These are phyloP conservation scores for Corythornis vintsioides DNA, from an alignment of 2,113 vertebrate genomes.

Conservation along the genomic window DNA sequence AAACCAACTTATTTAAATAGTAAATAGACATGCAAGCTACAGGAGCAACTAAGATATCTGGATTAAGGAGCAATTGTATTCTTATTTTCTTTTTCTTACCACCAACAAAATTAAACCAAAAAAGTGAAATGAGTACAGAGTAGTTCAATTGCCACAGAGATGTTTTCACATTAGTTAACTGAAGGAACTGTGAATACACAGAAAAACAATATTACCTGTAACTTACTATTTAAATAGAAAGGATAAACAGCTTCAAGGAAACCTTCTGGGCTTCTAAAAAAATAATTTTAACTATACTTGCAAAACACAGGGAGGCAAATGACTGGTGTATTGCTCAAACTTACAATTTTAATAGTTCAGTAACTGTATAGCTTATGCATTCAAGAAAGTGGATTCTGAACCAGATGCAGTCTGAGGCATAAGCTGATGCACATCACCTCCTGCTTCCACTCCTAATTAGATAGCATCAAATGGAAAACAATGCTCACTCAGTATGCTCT, in stretches of 20 bases:
- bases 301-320: neutral
- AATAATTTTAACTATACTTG: neutral
- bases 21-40: neutral
- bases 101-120: neutral
- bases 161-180: neutral
- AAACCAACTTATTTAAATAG: neutral
- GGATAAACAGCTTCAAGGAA: neutral
- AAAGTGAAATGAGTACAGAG: neutral
- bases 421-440: neutral
- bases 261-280: neutral
- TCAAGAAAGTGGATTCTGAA: neutral
- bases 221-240: neutral
- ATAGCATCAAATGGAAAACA: neutral
- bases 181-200: neutral
- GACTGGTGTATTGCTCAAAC: neutral
- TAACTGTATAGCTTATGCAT: neutral
- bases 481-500: neutral
- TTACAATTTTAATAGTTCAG: neutral
- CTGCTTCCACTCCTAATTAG: neutral
- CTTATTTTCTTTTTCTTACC: neutral
- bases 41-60: neutral
- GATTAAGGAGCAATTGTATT: neutral
- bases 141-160: neutral
- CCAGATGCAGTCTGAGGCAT: neutral
- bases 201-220: neutral